Conservation (phyloP, 2,113 vertebrate genomes). For the Sardina pilchardus region DNA sequence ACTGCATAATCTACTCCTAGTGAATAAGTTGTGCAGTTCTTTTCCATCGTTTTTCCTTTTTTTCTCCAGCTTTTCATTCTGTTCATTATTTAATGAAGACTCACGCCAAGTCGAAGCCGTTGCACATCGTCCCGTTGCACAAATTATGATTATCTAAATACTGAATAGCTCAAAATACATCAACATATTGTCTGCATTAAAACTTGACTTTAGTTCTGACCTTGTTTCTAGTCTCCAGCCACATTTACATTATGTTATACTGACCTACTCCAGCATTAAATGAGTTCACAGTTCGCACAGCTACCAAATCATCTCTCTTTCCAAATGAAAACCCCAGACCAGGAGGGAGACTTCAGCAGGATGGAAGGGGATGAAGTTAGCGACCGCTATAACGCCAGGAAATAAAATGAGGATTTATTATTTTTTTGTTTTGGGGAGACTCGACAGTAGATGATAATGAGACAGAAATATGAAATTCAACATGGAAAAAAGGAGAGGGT, state of each 20-base stretch:
- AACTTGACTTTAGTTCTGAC: no score
- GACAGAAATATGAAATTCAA: slow-evolving; percentile 30
- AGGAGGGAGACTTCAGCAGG: background rate
- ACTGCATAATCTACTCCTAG: background rate
- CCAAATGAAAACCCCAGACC: background rate
- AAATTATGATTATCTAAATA: no score
- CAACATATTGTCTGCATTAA: background rate
- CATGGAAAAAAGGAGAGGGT: slow-evolving; percentile 36
- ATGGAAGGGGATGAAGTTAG: background rate
- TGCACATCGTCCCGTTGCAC: no score
- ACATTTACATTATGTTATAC: background rate
- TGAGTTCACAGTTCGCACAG: background rate
- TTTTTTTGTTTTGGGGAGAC: background rate
- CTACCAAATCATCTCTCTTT: background rate
- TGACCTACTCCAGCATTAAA: background rate
- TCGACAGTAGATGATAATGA: background rate
- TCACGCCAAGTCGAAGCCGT: no score
- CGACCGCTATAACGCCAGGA: background rate
- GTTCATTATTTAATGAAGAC: background rate
- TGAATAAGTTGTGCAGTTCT: background rate
- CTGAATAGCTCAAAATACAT: background rate
- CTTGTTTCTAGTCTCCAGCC: no score
- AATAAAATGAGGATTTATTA: background rate
- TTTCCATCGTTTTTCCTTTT: background rate
- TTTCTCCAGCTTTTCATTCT: background rate